phyloP scores from a whole-genome alignment of 2,113 vertebrate genomes.

The Grantiella picta region DNA sequence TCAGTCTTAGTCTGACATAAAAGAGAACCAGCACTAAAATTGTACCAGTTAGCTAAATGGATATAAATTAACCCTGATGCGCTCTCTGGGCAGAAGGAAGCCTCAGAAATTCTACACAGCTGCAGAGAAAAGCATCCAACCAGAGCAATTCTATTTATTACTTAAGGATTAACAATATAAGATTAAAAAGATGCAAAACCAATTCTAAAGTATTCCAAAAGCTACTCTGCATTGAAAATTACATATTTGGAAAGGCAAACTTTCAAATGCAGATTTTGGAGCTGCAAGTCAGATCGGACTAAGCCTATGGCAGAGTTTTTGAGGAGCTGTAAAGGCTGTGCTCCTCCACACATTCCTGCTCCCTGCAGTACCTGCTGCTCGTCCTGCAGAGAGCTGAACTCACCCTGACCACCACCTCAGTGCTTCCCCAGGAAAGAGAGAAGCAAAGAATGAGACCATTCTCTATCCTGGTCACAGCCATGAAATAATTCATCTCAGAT shows the following conservation, averaged over 20 bases:
- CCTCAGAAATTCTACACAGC: not conserved
- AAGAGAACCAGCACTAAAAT: not conserved
- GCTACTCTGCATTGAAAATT: not conserved
- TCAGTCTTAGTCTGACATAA: not conserved
- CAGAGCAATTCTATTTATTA: conserved; percentile 7
- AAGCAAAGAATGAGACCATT: fast-evolving
- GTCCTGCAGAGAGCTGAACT: fast-evolving
- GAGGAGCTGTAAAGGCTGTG: not conserved
- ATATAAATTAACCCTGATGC: conserved; percentile 39
- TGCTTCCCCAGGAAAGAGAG: not conserved
- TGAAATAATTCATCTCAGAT: not conserved
- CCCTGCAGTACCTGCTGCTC: not conserved
- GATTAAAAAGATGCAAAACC: not conserved
- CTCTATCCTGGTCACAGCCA: not conserved
- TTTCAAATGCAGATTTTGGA: not conserved
- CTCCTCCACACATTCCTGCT: fast-evolving
- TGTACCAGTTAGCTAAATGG: conserved; percentile 10
- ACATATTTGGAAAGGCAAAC: not conserved
- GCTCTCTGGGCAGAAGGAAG: not conserved
- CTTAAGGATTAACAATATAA: not conserved
- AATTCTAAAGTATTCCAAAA: not conserved
- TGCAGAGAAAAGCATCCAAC: not conserved
- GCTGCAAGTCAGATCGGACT: not conserved
- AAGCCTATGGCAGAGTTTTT: not conserved
- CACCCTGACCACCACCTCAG: fast-evolving